Percentiles rank a stretch among this genome's conserved stretches.
phyloP scores from a whole-genome alignment of 2,888 invertebrate species.

The Noctua comes region DNA sequence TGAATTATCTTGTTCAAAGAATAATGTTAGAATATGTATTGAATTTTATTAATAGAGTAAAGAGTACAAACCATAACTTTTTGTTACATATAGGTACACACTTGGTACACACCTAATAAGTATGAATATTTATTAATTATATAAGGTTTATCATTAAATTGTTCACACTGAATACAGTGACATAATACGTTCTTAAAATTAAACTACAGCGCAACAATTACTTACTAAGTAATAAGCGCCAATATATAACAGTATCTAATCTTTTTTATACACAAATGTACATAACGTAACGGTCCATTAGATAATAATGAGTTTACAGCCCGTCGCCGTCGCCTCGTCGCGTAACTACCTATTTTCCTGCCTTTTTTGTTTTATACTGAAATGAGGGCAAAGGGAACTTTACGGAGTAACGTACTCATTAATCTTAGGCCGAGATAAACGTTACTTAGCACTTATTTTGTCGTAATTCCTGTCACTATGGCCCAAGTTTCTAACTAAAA shows the following conservation, averaged over 20 bases:
- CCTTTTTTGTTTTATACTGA: constrained; percentile 8
- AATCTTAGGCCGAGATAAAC: constrained; percentile 1
- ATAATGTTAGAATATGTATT: too few species aligned
- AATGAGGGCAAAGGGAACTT: constrained; percentile 14
- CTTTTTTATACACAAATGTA: constrained; percentile 26
- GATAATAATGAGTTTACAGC: constrained; percentile 27
- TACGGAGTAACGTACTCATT: neutral
- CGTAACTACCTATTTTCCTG: neutral
- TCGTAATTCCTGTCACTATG: neutral
- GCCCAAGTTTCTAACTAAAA: neutral
- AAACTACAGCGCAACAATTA: too few species aligned
- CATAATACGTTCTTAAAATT: too few species aligned
- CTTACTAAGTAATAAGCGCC: too few species aligned
- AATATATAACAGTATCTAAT: neutral
- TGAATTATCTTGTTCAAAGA: too few species aligned
- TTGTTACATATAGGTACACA: too few species aligned
- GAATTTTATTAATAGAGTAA: too few species aligned
- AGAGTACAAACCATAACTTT: too few species aligned
- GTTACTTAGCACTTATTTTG: neutral
- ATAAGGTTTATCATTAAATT: too few species aligned
- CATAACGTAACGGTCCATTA: constrained; percentile 32
- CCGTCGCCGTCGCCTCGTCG: neutral
- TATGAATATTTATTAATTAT: too few species aligned
- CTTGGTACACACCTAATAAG: too few species aligned
- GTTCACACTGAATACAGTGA: too few species aligned